Conservation (phyloP, 1,140 invertebrate genomes). For the Periplaneta americana region DNA sequence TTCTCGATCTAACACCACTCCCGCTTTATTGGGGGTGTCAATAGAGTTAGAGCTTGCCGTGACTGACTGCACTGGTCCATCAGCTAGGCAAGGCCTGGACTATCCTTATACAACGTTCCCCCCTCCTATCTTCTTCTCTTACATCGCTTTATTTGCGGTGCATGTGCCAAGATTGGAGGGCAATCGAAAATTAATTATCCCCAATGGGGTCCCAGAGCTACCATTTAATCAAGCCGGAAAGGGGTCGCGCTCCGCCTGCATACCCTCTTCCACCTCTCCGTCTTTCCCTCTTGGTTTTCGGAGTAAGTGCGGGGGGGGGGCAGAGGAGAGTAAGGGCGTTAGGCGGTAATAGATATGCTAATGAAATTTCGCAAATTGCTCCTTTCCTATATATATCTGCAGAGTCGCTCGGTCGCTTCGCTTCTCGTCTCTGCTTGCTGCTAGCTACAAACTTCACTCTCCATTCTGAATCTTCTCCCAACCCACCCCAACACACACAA, state of each 20-base stretch:
- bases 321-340: constrained; percentile 5
- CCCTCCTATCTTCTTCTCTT: not conserved
- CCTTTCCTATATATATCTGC: constrained; percentile 7
- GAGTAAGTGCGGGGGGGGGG: not conserved
- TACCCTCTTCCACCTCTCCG: not conserved
- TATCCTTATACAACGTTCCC: not conserved
- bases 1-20: not conserved
- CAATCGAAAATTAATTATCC: constrained; percentile 31
- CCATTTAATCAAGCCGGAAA: constrained; percentile 23
- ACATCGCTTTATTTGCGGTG: constrained; percentile 23
- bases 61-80: not conserved
- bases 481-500: not conserved
- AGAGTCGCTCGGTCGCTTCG: not conserved
- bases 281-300: not conserved
- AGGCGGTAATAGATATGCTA: constrained; percentile 28
- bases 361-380: constrained; percentile 29
- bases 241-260: not conserved
- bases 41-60: not conserved
- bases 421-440: not conserved
- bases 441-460: not conserved
- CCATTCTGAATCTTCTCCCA: not conserved
- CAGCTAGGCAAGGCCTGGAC: not conserved
- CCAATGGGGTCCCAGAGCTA: constrained; percentile 20
- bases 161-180: constrained; percentile 26
- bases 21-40: not conserved